Percentiles rank a stretch among this genome's conserved stretches.
phyloP scores from a whole-genome alignment of 1,140 invertebrate genomes.

The Aleiodes sp. region DNA sequence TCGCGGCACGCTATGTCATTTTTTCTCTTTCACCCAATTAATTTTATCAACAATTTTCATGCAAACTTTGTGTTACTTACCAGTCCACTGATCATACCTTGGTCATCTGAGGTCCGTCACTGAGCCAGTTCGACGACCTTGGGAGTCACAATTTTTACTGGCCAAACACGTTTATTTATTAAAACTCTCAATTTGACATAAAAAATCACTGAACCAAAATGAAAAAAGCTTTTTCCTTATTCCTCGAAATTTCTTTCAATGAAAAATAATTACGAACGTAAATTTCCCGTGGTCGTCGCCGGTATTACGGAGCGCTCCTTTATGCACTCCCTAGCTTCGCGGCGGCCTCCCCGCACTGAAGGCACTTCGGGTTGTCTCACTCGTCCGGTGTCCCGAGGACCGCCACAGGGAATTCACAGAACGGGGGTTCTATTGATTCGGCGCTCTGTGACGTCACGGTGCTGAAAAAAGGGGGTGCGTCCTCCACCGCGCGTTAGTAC shows the following conservation, averaged over 20 bases:
- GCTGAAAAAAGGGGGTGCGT: conserved; percentile 34
- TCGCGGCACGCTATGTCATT: no score
- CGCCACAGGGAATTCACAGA: conserved; percentile 37
- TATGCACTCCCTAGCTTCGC: conserved; percentile 57
- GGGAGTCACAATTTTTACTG: no score
- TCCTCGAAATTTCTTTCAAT: not conserved
- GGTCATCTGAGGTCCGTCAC: no score
- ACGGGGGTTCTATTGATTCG: conserved; percentile 31
- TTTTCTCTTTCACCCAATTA: no score
- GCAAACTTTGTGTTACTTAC: no score
- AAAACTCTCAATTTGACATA: no score
- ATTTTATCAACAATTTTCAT: no score
- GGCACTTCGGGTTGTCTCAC: conserved; percentile 36
- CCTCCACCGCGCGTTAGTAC: not conserved
- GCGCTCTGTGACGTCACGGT: conserved; percentile 54
- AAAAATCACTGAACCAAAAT: no score
- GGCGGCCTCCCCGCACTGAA: conserved; percentile 64
- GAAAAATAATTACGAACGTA: not conserved
- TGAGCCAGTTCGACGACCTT: no score
- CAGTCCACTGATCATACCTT: no score
- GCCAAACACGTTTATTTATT: no score
- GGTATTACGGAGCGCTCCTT: conserved; percentile 52
- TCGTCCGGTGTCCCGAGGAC: conserved; percentile 28
- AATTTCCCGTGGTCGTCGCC: conserved; percentile 39
- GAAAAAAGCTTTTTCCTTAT: no score